Base-by-base conservation (phyloP, 2,888 invertebrate species). In the Napeogenes inachia region DNA sequence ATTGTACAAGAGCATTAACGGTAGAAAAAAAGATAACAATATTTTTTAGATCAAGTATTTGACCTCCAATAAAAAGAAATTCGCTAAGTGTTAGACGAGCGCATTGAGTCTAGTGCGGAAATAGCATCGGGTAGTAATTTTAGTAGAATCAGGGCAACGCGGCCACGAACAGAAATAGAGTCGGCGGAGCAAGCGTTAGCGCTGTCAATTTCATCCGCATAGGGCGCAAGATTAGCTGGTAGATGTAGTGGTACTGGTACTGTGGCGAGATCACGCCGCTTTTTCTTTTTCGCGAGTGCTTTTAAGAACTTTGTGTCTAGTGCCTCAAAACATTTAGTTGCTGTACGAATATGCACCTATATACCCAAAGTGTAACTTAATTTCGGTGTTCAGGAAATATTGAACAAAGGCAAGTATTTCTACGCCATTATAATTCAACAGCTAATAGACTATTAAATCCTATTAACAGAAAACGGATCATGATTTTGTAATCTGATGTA, bases 121-220 rank as follows among this genome's bases (percentile, higher is more conserved):
- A 90, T 90, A 90, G 89, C 86, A 77, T 71, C 82, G 80, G 83
- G 85, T 82, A 82, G 86, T 90, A 90, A 89, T 89, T 90, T 90
- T 88, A 89, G 88, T 90, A 82, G 81, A 90, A 90, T 87, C 90
- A 85, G 90, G 90, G 90, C 90, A 90, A 90, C 87, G 77, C 87
- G 87, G 88, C 82, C 89, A 83, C 85, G 83, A 79, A 87, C 87
- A 79, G 83, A 89, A 90, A 90, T 90, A 90, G 89, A 80, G 82
- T 68, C 69, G 78, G 84, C 81, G 81, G 21, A 21, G 21, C 82
- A 79, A 80, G 85, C 84, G 83, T 84, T 84, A 85, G 81, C 78
- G 76, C 87, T 84, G 87, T 82, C 87, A 89, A 90, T 88, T 87
- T 87, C 84, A 81, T 85, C 86, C 87, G 83, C 84, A 85, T 89